Conservation (phyloP, 2,797 vertebrate genomes). For the Poecilia picta region DNA sequence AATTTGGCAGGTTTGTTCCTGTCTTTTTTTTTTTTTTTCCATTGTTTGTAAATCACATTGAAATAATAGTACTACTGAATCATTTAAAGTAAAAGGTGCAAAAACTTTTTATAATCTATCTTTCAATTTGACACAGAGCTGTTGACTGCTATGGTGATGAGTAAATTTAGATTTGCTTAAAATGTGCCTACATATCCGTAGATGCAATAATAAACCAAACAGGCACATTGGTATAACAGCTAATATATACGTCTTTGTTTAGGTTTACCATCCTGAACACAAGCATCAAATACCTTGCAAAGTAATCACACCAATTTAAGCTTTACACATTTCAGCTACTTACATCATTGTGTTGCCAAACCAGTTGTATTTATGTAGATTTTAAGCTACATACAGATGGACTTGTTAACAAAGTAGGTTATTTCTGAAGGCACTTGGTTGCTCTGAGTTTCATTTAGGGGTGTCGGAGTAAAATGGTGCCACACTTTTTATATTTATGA, state of each 20-base stretch:
- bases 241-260: not conserved
- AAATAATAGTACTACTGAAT: too few species aligned
- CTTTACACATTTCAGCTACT: not conserved
- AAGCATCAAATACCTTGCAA: not conserved
- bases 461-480: not conserved
- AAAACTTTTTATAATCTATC: not conserved
- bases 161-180: too few species aligned
- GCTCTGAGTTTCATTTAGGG: not conserved
- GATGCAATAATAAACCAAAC: not conserved
- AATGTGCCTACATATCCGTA: too few species aligned
- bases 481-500: not conserved
- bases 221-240: not conserved
- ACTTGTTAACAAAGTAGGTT: not conserved
- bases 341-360: not conserved
- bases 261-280: not conserved
- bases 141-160: not conserved
- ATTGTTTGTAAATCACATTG: not conserved
- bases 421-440: not conserved
- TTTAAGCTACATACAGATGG: not conserved
- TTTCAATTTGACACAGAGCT: not conserved
- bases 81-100: not conserved
- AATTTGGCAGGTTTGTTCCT: conserved; percentile 88
- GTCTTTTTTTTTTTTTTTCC: not conserved
- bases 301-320: not conserved
- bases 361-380: not conserved